These are phyloP conservation scores for Chinchilla lanigera DNA, from an alignment of 2,113 vertebrate species.

Conservation along the genomic window DNA sequence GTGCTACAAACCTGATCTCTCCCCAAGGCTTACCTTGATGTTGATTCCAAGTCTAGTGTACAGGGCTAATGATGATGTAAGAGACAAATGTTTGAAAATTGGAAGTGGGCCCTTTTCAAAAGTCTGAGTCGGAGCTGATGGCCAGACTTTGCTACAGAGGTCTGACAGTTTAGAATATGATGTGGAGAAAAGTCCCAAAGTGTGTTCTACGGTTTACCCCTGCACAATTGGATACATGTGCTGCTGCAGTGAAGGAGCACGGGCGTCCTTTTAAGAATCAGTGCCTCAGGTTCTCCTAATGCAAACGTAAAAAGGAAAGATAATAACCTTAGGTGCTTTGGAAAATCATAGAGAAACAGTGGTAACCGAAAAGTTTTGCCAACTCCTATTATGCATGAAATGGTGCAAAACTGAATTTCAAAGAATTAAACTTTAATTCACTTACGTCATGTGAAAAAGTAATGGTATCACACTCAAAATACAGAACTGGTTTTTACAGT, in stretches of 20 bases:
- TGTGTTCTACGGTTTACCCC: background rate
- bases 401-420: background rate
- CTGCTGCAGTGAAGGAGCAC: background rate
- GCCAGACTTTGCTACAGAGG: slow-evolving; percentile 12
- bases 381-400: background rate
- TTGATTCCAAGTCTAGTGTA: slow-evolving; percentile 77
- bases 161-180: background rate
- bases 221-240: background rate
- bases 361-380: background rate
- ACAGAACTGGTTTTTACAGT: background rate
- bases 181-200: background rate
- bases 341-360: background rate
- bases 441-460: slow-evolving; percentile 15
- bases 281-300: background rate
- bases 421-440: background rate
- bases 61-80: slow-evolving; percentile 72
- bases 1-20: slow-evolving; percentile 78
- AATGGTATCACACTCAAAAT: background rate
- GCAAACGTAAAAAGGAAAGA: background rate
- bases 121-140: slow-evolving; percentile 49
- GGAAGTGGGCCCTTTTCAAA: slow-evolving; percentile 52
- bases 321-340: background rate
- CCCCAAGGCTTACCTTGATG: slow-evolving; percentile 81
- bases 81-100: slow-evolving; percentile 71
- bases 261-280: background rate